Evolutionary conservation across 2,797 vertebrate species (phyloP), one percentile per base, ranked within the genome.

Genomic region (Notolabrus celidotus): DNA sequence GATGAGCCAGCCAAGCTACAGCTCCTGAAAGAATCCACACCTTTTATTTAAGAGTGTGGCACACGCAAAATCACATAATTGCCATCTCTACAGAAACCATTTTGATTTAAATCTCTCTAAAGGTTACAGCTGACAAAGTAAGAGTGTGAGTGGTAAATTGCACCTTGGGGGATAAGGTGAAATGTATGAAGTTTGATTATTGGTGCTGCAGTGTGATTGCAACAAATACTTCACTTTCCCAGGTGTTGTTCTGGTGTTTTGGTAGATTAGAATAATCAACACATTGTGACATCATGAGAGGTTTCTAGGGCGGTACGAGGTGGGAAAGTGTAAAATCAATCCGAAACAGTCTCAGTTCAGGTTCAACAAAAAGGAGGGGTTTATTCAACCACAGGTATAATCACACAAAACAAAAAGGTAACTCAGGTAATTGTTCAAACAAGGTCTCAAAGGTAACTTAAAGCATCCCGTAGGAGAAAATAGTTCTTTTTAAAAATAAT

Each of bases 21-120:
- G 42, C 38, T 67, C 58, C 22, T 8, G 5, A 56, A 68, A 58
- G 23, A 16, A 65, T 72, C 66, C 31, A 38, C 49, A 71, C 51
- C 41, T 71, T 83, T 70, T 71, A 83, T 67, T 68, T 64, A 73
- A 74, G 68, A 38, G 68, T 22, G 42, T 2, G 7, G 59, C 66
- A 61, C 62, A 23, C 58, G 41, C 36, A 66, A 71, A 79, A 72
- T 74, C 67, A 67, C 75, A 70, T 87, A 88, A 90, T 75, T 86
- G 65, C 83, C 52, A 51, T 59, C 60, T 73, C 79, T 69, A 71
- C 53, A 31, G 53, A 46, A 67, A 52, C 38, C 36, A 69, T 78
- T 84, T 80, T 77, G 57, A 87, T 83, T 84, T 79, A 22, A 78
- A 20, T 77, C 74, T 79, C 57, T 80, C 39, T 46, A 74, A 75